Conservation (phyloP, 2,888 invertebrate genomes). For the Sesia bembeciformis region DNA sequence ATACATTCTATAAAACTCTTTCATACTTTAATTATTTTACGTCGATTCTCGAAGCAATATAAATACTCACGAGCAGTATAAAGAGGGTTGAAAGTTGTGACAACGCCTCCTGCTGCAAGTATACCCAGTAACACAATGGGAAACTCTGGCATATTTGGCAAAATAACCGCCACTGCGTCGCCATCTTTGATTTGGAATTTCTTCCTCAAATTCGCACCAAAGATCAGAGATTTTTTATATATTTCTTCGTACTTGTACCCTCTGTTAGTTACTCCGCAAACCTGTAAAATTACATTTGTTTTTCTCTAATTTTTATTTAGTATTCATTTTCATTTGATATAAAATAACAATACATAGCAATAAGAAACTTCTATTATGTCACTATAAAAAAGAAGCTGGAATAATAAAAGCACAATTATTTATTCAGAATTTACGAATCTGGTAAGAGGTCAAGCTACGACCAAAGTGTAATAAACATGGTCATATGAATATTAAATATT, state of each 20-base stretch:
- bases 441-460: too few relatives aligned
- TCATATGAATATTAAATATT: too few relatives aligned
- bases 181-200: slow-evolving; percentile 73
- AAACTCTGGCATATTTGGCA: slow-evolving; percentile 81
- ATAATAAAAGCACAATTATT: too few relatives aligned
- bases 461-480: too few relatives aligned
- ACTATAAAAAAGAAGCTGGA: too few relatives aligned
- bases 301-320: too few relatives aligned
- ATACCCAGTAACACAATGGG: slow-evolving; percentile 73
- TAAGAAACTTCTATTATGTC: too few relatives aligned
- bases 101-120: slow-evolving; percentile 74
- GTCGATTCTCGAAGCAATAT: background rate
- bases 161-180: slow-evolving; percentile 76
- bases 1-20: background rate
- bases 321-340: too few relatives aligned
- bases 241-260: slow-evolving; percentile 30
- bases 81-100: slow-evolving; percentile 78
- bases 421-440: too few relatives aligned
- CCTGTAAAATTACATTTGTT: slow-evolving; percentile 7
- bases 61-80: slow-evolving; percentile 67
- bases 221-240: slow-evolving; percentile 65
- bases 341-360: too few relatives aligned
- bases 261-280: slow-evolving; percentile 21
- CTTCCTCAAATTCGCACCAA: slow-evolving; percentile 71
- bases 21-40: background rate